Conservation (phyloP, 1,140 invertebrate species). For the Solenopsis invicta region DNA sequence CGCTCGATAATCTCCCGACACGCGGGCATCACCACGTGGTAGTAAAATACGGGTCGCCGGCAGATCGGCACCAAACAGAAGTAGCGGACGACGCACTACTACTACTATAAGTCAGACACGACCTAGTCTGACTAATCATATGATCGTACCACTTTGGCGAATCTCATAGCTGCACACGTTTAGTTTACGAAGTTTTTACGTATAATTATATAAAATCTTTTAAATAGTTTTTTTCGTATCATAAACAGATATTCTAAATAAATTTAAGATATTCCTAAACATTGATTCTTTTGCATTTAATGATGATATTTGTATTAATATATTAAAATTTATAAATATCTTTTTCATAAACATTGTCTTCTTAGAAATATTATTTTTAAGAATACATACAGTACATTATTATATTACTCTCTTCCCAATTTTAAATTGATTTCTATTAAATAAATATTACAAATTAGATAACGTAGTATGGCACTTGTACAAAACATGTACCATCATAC, state of each 20-base stretch:
- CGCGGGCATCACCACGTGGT: slow-evolving; percentile 56
- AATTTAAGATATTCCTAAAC: not conserved
- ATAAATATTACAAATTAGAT: too few species aligned
- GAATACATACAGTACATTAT: not conserved
- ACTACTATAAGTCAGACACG: not conserved
- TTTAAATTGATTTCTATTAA: not conserved
- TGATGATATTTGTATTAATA: not conserved
- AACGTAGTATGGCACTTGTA: not conserved
- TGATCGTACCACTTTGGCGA: not conserved
- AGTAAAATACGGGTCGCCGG: slow-evolving; percentile 9
- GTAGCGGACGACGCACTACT: not conserved
- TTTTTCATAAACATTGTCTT: not conserved
- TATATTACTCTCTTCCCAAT: not conserved
- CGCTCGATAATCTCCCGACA: slow-evolving; percentile 46
- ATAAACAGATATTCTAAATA: not conserved
- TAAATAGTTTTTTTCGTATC: not conserved
- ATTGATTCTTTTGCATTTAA: not conserved
- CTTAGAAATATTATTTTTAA: not conserved
- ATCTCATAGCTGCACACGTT: not conserved
- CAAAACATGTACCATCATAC: not conserved
- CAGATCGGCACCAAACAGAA: slow-evolving; percentile 33
- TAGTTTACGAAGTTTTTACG: not conserved
- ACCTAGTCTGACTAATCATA: not conserved
- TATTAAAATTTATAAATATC: not conserved
- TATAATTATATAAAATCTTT: not conserved